Conservation (phyloP, 1,140 invertebrate species). For the Saccostrea echinata region DNA sequence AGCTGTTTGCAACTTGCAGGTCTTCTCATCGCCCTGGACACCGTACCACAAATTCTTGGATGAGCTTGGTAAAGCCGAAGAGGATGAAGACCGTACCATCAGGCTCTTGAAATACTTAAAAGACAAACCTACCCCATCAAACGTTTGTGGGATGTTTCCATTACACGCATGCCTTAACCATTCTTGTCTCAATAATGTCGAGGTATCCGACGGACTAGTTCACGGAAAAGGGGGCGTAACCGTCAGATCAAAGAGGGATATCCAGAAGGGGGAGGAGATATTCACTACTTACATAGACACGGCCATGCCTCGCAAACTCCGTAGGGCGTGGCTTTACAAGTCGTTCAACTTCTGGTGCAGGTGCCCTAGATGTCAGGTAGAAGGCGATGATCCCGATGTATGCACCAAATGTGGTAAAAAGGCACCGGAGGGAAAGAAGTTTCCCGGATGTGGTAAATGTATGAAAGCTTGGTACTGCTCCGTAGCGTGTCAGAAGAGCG, state of each 20-base stretch:
- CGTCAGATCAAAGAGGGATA: constrained; percentile 69
- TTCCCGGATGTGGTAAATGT: constrained; percentile 73
- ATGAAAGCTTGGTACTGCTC: constrained; percentile 77
- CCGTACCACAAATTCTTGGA: constrained; percentile 71
- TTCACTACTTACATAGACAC: constrained; percentile 76
- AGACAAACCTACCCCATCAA: constrained; percentile 61
- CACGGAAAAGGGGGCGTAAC: constrained; percentile 67
- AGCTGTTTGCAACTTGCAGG: constrained; percentile 75
- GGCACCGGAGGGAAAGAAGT: constrained; percentile 64
- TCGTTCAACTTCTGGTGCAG: constrained; percentile 78
- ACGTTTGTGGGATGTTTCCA: constrained; percentile 74
- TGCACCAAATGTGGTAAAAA: constrained; percentile 72
- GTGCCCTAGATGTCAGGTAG: constrained; percentile 73
- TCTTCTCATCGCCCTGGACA: constrained; percentile 69
- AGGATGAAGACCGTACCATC: constrained; percentile 53
- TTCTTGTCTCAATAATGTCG: constrained; percentile 75
- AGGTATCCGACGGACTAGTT: constrained; percentile 70
- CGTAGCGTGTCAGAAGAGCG: constrained; percentile 71
- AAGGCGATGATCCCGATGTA: constrained; percentile 69
- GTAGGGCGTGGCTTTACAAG: constrained; percentile 75
- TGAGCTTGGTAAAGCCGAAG: constrained; percentile 62
- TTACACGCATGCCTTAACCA: constrained; percentile 76
- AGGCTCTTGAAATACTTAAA: constrained; percentile 66
- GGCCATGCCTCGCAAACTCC: constrained; percentile 66
- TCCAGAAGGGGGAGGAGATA: constrained; percentile 72